phyloP scores from a whole-genome alignment of 2,888 invertebrate genomes.

The Troglohyphantes excavatus region DNA sequence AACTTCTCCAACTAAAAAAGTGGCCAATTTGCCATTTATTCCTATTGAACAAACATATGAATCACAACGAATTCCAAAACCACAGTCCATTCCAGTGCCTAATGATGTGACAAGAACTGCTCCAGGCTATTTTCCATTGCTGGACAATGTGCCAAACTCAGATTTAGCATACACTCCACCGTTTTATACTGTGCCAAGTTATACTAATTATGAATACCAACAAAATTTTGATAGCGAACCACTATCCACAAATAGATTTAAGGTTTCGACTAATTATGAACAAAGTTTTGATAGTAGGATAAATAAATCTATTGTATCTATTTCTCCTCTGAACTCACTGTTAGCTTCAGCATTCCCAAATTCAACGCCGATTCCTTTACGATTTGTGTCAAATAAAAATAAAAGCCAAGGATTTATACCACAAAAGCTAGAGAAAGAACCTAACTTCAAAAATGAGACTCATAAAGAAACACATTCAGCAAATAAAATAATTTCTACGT shows the following conservation, averaged over 20 bases:
- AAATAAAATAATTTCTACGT: background rate
- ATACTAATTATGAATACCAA: background rate
- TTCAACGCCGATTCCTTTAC: background rate
- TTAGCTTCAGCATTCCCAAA: background rate
- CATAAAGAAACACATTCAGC: background rate
- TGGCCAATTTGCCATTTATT: constrained; percentile 6
- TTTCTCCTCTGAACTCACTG: background rate
- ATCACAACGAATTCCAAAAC: constrained; percentile 12
- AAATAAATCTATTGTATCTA: background rate
- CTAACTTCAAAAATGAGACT: background rate
- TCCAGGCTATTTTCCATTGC: background rate
- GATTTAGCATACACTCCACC: background rate
- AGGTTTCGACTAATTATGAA: no score
- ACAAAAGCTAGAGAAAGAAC: background rate
- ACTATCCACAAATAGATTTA: no score
- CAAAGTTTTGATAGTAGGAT: background rate
- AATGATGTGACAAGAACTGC: background rate
- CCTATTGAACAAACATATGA: background rate
- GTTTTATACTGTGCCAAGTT: background rate
- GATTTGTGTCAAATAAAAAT: background rate
- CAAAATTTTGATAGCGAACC: no score
- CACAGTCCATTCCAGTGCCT: background rate
- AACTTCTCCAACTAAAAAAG: background rate
- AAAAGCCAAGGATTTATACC: background rate
- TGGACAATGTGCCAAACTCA: background rate